phyloP scores from a whole-genome alignment of 2,888 invertebrate genomes.

The Adelphocoris suturalis region DNA sequence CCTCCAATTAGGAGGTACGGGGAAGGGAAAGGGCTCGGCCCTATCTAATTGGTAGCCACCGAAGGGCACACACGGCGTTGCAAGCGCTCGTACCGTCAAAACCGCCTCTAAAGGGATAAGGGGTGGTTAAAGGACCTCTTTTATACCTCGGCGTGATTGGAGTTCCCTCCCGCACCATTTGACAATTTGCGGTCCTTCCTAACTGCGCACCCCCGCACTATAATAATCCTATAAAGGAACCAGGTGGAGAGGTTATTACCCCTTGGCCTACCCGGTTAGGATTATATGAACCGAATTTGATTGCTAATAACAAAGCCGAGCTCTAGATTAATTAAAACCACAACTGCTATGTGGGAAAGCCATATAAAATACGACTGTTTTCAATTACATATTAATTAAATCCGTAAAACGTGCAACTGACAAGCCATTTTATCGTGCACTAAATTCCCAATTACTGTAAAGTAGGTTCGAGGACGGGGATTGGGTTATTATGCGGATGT shows the following conservation, averaged over 20 bases:
- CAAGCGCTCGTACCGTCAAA: conserved; percentile 35
- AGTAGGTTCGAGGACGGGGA: background rate
- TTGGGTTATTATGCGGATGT: background rate
- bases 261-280: conserved; percentile 25
- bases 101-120: conserved; percentile 27
- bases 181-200: conserved; percentile 66
- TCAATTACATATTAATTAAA: conserved; percentile 58
- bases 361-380: conserved; percentile 41
- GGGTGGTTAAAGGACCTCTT: conserved; percentile 51
- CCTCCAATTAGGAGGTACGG: background rate
- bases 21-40: background rate
- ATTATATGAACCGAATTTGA: conserved; percentile 64
- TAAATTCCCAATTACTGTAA: conserved; percentile 13
- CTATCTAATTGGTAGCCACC: conserved; percentile 46
- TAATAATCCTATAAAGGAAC: conserved; percentile 48
- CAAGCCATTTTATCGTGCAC: background rate
- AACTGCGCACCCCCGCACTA: conserved; percentile 21
- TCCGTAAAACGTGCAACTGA: conserved; percentile 33
- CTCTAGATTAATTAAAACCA: conserved; percentile 58
- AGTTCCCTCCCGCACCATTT: conserved; percentile 64
- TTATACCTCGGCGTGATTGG: conserved; percentile 67
- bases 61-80: conserved; percentile 17
- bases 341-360: background rate
- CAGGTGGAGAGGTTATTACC: conserved; percentile 53
- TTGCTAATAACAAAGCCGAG: conserved; percentile 62